These are phyloP conservation scores for Cylas formicarius DNA, from an alignment of 1,140 invertebrate species.

Conservation along the genomic window DNA sequence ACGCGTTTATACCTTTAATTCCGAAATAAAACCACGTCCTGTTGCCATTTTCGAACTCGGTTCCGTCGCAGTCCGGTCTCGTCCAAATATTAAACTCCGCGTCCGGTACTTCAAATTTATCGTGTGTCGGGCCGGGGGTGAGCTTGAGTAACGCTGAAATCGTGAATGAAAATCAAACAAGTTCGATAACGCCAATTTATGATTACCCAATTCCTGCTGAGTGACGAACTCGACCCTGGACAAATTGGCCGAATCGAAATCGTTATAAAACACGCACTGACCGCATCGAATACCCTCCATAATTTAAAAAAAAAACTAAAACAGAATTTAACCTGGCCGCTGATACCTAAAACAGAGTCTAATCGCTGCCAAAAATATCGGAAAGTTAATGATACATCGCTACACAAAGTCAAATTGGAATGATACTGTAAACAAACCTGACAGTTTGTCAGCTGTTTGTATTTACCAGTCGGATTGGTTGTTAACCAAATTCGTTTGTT, in stretches of 20 bases:
- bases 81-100: constrained; percentile 90
- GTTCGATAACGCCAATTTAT: not conserved
- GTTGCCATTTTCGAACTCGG: constrained; percentile 83
- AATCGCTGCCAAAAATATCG: too few relatives aligned
- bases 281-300: constrained; percentile 49
- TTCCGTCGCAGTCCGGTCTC: constrained; percentile 78
- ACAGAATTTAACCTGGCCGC: too few relatives aligned
- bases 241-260: constrained; percentile 86
- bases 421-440: too few relatives aligned
- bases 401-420: too few relatives aligned
- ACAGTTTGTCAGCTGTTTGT: too few relatives aligned
- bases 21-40: constrained; percentile 94
- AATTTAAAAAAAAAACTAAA: constrained; percentile 21
- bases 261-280: constrained; percentile 65
- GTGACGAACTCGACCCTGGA: constrained; percentile 64
- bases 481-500: too few relatives aligned
- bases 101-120: constrained; percentile 48
- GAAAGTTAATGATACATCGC: too few relatives aligned
- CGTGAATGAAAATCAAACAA: constrained; percentile 1
- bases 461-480: too few relatives aligned
- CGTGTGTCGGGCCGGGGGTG: constrained; percentile 31
- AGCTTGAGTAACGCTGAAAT: constrained; percentile 25
- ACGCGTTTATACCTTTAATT: constrained; percentile 43
- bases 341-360: too few relatives aligned
- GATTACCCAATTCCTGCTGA: constrained; percentile 37